Conservation (phyloP, 2,888 invertebrate genomes). For the Sphaeridia pumilis region DNA sequence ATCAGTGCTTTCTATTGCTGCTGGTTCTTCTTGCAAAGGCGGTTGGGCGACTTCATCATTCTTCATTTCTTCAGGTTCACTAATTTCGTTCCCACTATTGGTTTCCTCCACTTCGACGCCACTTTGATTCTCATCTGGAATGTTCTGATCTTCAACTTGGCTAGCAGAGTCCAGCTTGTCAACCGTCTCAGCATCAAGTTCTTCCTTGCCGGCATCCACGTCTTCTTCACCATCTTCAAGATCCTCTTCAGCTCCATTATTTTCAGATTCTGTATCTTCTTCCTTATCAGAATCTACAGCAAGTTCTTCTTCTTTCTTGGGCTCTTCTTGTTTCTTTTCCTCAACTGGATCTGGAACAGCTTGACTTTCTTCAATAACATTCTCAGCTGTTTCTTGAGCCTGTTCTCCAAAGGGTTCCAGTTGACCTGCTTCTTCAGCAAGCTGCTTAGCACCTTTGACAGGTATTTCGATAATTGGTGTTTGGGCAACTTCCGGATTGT, state of each 20-base stretch:
- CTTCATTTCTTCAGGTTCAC: not conserved
- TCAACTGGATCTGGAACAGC: too few species aligned
- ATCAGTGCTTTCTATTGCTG: too few species aligned
- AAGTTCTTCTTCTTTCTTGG: not conserved
- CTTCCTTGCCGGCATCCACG: too few species aligned
- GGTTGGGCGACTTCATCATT: not conserved
- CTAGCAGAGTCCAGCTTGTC: not conserved
- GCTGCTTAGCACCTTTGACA: conserved; percentile 1
- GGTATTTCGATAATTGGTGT: not conserved
- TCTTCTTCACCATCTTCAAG: too few species aligned
- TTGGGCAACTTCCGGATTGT: not conserved
- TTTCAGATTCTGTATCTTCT: too few species aligned
- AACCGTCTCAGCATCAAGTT: not conserved
- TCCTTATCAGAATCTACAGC: too few species aligned
- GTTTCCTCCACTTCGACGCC: not conserved
- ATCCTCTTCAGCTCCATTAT: too few species aligned
- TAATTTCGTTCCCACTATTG: not conserved
- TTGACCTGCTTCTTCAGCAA: too few species aligned
- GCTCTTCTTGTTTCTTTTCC: not conserved
- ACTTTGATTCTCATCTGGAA: not conserved
- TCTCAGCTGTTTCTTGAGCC: too few species aligned
- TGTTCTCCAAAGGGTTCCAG: too few species aligned
- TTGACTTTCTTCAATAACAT: too few species aligned
- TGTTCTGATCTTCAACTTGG: not conserved
- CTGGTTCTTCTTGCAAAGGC: too few species aligned